These are phyloP conservation scores for Sarcophilus harrisii DNA, from an alignment of 2,797 vertebrate genomes.

Conservation along the genomic window DNA sequence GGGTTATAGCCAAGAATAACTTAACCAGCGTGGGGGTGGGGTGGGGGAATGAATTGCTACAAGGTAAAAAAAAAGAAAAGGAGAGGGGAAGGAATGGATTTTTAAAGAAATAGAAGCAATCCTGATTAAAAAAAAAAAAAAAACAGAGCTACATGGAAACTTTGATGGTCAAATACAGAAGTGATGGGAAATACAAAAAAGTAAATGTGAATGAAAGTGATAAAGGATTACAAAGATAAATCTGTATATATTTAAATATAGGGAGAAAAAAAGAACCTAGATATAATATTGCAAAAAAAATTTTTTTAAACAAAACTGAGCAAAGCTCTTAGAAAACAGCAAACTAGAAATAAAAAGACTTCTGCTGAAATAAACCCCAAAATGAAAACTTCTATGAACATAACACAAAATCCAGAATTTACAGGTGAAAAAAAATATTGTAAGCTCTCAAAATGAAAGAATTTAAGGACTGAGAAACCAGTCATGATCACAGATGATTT, in stretches of 20 bases:
- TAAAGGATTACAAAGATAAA: background rate
- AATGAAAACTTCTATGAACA: background rate
- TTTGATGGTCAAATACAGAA: background rate
- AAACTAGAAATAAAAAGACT: background rate
- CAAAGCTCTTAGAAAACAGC: background rate
- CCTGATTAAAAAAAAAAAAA: background rate
- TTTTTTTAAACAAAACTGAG: background rate
- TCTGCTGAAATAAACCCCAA: background rate
- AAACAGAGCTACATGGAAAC: background rate
- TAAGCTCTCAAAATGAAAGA: background rate
- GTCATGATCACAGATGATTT: background rate
- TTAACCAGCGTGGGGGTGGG: too few species aligned
- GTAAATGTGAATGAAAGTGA: background rate
- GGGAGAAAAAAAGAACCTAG: background rate
- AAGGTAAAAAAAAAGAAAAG: background rate
- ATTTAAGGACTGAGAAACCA: background rate
- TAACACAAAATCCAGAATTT: background rate
- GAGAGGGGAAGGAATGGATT: background rate
- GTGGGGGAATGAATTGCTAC: background rate
- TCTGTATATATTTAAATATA: background rate
- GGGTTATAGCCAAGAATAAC: background rate
- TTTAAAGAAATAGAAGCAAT: background rate
- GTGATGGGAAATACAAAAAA: background rate
- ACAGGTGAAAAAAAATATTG: background rate
- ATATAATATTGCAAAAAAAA: background rate